Conservation (phyloP, 1,140 invertebrate genomes). For the Metopolophium dirhodum region DNA sequence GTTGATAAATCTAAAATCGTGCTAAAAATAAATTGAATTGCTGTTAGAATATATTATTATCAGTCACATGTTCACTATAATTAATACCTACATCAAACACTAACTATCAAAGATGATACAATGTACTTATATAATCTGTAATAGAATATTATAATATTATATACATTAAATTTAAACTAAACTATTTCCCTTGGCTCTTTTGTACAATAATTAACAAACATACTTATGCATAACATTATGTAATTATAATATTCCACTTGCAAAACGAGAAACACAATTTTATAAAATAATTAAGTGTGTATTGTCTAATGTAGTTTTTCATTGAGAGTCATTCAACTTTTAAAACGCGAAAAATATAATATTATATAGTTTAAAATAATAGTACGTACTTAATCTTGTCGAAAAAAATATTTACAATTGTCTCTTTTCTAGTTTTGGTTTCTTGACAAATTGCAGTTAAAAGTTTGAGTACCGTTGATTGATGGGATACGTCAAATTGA, state of each 20-base stretch:
- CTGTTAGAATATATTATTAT: neutral
- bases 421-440: conserved; percentile 42
- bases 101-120: neutral
- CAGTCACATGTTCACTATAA: neutral
- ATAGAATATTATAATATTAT: neutral
- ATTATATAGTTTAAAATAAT: neutral
- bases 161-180: neutral
- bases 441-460: conserved; percentile 27
- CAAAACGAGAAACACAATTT: neutral
- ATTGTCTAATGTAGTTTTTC: neutral
- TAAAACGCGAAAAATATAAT: neutral
- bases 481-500: conserved; percentile 23
- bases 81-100: neutral
- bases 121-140: neutral
- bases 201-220: neutral
- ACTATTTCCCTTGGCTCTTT: neutral
- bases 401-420: conserved; percentile 29
- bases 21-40: neutral
- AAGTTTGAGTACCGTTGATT: conserved; percentile 32
- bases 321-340: neutral
- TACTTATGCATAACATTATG: neutral
- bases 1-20: neutral
- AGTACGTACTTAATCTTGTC: conserved; percentile 35
- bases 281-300: neutral
- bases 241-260: neutral